Conservation (phyloP, 2,888 invertebrate genomes). For the Drosophila paracracens region DNA sequence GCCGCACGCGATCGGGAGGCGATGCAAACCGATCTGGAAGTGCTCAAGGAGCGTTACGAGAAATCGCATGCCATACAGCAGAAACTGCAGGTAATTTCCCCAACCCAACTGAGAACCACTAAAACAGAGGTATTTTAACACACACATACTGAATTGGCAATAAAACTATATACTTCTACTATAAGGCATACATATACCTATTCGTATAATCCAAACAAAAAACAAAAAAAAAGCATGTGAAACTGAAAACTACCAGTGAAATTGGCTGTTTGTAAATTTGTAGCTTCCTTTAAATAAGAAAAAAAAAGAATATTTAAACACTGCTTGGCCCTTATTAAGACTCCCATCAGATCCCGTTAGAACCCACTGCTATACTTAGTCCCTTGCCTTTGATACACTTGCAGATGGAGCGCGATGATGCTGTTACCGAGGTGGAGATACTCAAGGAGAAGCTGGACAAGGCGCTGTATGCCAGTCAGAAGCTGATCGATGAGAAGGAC, state of each 20-base stretch:
- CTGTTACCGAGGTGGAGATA: constrained; percentile 93
- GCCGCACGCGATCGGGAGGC: constrained; percentile 94
- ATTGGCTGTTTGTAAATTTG: constrained; percentile 84
- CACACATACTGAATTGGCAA: constrained; percentile 27
- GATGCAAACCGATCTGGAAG: constrained; percentile 93
- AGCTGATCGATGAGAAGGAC: constrained; percentile 94
- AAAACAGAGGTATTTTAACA: constrained; percentile 37
- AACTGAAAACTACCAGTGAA: constrained; percentile 63
- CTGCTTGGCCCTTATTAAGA: constrained; percentile 39
- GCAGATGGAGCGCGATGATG: constrained; percentile 94
- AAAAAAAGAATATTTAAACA: constrained; percentile 3
- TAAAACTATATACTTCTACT: constrained; percentile 22
- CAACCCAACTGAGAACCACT: constrained; percentile 10
- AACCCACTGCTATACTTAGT: constrained; percentile 5
- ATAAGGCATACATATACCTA: constrained; percentile 36
- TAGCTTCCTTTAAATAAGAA: constrained; percentile 63
- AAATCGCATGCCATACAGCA: constrained; percentile 93
- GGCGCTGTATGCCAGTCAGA: constrained; percentile 92
- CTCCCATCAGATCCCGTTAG: background rate
- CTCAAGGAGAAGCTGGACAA: constrained; percentile 96
- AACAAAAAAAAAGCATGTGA: constrained; percentile 61
- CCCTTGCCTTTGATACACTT: constrained; percentile 34
- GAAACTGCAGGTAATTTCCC: constrained; percentile 89
- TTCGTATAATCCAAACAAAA: constrained; percentile 42
- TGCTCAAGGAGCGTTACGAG: constrained; percentile 94